Evolutionary conservation across 92 coral and sea anemone species (phyloP).

Genomic region (Umimayanthus kanabou): DNA sequence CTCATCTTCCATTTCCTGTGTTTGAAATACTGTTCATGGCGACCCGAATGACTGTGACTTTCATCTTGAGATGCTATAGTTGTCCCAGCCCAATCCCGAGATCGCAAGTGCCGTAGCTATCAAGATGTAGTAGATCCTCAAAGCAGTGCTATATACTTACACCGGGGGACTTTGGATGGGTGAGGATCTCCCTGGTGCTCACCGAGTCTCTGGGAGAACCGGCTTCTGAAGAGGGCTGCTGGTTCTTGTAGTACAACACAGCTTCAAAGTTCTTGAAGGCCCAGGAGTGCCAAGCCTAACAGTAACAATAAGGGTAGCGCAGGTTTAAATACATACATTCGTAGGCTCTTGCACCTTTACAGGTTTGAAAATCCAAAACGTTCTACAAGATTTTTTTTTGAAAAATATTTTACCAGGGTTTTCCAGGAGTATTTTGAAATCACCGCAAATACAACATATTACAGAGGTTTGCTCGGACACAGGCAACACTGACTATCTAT

Average conservation of each 20-base stretch:
- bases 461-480: not conserved
- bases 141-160: conserved; percentile 7
- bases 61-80: too few species aligned
- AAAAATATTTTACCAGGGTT: too few species aligned
- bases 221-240: conserved; percentile 60
- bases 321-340: too few species aligned
- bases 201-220: conserved; percentile 39
- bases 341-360: not conserved
- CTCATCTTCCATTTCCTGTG: too few species aligned
- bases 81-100: too few species aligned
- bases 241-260: conserved; percentile 92
- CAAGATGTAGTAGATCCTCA: too few species aligned
- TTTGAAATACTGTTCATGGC: too few species aligned
- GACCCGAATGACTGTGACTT: too few species aligned
- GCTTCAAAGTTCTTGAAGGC: conserved; percentile 98
- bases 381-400: too few species aligned
- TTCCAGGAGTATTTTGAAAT: not conserved
- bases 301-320: not conserved
- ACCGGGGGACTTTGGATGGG: conserved; percentile 53
- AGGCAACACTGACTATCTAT: not conserved
- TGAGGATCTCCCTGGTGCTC: conserved; percentile 1
- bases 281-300: conserved; percentile 98
- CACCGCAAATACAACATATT: too few species aligned
- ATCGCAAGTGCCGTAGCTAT: too few species aligned
- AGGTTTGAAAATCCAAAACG: not conserved